These are phyloP conservation scores for Tenthredo scrophulariae DNA, from an alignment of 2,888 invertebrate species.

Conservation along the genomic window DNA sequence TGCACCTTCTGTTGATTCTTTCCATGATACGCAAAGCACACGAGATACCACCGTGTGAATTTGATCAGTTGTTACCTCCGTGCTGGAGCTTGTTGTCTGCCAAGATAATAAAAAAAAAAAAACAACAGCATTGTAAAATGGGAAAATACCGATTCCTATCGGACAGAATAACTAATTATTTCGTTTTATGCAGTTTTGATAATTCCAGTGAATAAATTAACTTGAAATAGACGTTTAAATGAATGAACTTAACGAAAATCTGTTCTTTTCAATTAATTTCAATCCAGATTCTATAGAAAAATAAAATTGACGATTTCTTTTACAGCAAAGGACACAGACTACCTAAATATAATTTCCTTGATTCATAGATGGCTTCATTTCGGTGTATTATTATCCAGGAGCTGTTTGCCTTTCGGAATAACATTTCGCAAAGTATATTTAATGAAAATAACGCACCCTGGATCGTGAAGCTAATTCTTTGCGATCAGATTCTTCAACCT, in stretches of 20 bases:
- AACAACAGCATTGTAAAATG: neutral
- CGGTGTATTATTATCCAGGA: neutral
- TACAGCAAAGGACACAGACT: neutral
- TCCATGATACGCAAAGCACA: conserved; percentile 87
- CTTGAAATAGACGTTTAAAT: neutral
- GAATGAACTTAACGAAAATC: neutral
- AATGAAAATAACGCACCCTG: conserved; percentile 65
- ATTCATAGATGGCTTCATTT: neutral
- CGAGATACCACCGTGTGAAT: conserved; percentile 84
- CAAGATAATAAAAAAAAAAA: neutral
- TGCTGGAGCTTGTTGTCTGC: conserved; percentile 76
- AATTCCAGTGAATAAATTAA: neutral
- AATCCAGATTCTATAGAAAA: neutral
- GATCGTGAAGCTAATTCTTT: conserved; percentile 73
- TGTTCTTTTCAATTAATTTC: neutral
- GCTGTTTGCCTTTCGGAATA: conserved; percentile 61
- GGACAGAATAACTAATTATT: neutral
- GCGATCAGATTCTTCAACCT: conserved; percentile 80
- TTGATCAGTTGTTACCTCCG: conserved; percentile 84
- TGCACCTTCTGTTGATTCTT: conserved; percentile 76
- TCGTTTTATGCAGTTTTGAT: neutral
- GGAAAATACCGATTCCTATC: neutral
- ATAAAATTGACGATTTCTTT: neutral
- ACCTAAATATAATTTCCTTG: neutral
- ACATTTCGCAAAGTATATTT: neutral